Conservation (phyloP, 2,113 vertebrate genomes). For the Sebastes fasciatus region DNA sequence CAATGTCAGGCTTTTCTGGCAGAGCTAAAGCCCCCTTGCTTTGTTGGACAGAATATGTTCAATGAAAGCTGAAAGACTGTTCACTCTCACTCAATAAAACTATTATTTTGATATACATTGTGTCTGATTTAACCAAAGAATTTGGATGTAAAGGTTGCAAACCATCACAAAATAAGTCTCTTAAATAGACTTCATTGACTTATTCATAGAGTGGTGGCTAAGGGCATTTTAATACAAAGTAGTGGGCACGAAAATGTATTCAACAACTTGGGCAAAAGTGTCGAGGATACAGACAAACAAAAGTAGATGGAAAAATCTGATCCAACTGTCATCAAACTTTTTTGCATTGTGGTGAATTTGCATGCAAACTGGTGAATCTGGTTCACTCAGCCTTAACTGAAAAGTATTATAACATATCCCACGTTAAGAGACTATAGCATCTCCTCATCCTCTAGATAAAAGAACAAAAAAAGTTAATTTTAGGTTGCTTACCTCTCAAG, state of each 20-base stretch:
- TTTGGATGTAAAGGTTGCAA: not conserved
- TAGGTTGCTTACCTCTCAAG: constrained; percentile 52
- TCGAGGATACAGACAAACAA: not conserved
- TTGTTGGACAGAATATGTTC: constrained; percentile 49
- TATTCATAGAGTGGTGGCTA: not conserved
- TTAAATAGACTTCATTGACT: not conserved
- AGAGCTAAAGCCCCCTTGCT: constrained; percentile 53
- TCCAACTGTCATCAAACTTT: not conserved
- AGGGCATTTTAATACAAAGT: not conserved
- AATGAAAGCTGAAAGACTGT: constrained; percentile 25
- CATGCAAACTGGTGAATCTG: not conserved
- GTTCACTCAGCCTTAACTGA: not conserved
- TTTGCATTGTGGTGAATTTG: not conserved
- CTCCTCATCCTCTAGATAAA: not conserved
- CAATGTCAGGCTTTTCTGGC: constrained; percentile 65
- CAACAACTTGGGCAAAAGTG: not conserved
- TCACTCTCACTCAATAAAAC: not conserved
- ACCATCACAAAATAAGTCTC: not conserved
- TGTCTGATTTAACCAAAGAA: not conserved
- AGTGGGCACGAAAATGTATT: not conserved
- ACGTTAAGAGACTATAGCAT: not conserved
- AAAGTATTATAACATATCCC: not conserved
- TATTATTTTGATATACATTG: not conserved
- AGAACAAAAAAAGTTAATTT: not conserved
- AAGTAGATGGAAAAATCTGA: not conserved